Base-by-base conservation (phyloP, 2,113 vertebrate species). In the Esox niger region DNA sequence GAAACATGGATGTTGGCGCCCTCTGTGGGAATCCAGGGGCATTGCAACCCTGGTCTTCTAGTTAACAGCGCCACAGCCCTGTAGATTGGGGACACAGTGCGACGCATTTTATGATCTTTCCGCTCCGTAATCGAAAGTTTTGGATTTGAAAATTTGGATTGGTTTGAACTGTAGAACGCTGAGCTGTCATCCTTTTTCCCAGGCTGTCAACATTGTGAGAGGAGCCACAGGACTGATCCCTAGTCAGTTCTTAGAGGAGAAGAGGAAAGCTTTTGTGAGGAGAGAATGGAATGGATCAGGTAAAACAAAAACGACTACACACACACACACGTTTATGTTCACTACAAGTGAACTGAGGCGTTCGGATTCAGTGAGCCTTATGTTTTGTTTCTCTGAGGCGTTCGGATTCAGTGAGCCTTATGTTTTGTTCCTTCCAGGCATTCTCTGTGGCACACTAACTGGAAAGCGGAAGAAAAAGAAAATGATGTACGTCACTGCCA, bases 401-500 rank as follows among this genome's bases (percentile, higher is more conserved):
- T 21, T 38, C 52, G 4, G 64, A 58, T 66, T 35, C 30, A 23
- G 21, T 75, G 23, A 70, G 13, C 4, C 11, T 6, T 25, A 2
- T 72, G 5, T 82, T 66, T 84, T 72, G 5, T 82, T 67, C 84
- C 49, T 70, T 7, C 62, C 71, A 99, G 97, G 97, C 26, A 92
- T 93, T 79, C 94, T 98, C 54, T 99, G 97, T 55, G 97, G 97
- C 78, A 95, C 93, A 63, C 83, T 93, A 87, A 92, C 88, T 71
- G 91, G 88, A 71, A 98, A 95, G 90, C 98, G 95, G 88, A 99
- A 98, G 90, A 98, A 98, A 89, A 98, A 98, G 82, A 98, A 95
- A 87, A 94, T 96, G 92, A 99, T 99, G 97, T 99, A 99, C 83
- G 92, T 99, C 67, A 98, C 95, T 49, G 93, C 97, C 46, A 97